Percentiles rank a stretch among this genome's conserved stretches.
Conservation (phyloP, 1,140 invertebrate genomes). For the Leptoteleia sp. region DNA sequence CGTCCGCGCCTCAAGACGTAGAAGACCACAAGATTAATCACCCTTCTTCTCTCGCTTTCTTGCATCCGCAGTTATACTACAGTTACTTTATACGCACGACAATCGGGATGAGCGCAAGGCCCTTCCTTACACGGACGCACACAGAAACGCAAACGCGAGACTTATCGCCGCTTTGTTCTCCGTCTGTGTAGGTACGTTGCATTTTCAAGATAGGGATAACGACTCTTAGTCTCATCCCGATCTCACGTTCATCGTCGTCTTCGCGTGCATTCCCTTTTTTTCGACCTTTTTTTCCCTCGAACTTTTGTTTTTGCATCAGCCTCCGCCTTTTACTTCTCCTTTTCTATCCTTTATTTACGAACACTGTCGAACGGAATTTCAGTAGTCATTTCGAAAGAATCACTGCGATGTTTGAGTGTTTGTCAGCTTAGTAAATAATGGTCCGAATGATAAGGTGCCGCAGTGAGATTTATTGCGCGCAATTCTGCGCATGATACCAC, state of each 20-base stretch:
- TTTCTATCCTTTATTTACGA: slow-evolving; percentile 52
- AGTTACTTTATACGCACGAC: slow-evolving; percentile 64
- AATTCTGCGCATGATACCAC: slow-evolving; percentile 16
- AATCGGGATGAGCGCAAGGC: slow-evolving; percentile 69
- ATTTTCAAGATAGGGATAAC: slow-evolving; percentile 68
- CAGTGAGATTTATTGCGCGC: slow-evolving; percentile 56
- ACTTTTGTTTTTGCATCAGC: slow-evolving; percentile 57
- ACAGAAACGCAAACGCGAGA: slow-evolving; percentile 52
- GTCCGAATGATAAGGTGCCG: slow-evolving; percentile 58
- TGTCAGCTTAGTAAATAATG: slow-evolving; percentile 68
- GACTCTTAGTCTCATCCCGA: slow-evolving; percentile 65
- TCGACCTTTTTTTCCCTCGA: slow-evolving; percentile 32
- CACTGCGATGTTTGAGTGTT: slow-evolving; percentile 65
- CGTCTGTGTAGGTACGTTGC: slow-evolving; percentile 56
- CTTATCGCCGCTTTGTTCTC: slow-evolving; percentile 69
- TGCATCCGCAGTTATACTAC: slow-evolving; percentile 67
- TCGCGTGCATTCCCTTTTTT: slow-evolving; percentile 49
- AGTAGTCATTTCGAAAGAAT: slow-evolving; percentile 67
- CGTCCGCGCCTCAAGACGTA: slow-evolving; percentile 80
- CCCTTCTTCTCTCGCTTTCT: slow-evolving; percentile 77
- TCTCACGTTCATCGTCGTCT: slow-evolving; percentile 64
- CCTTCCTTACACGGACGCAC: slow-evolving; percentile 40
- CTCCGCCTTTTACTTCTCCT: slow-evolving; percentile 31
- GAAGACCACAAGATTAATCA: slow-evolving; percentile 82
- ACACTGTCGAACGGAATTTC: slow-evolving; percentile 60